phyloP scores from a whole-genome alignment of 1,140 invertebrate genomes.

The Drosophila erecta region DNA sequence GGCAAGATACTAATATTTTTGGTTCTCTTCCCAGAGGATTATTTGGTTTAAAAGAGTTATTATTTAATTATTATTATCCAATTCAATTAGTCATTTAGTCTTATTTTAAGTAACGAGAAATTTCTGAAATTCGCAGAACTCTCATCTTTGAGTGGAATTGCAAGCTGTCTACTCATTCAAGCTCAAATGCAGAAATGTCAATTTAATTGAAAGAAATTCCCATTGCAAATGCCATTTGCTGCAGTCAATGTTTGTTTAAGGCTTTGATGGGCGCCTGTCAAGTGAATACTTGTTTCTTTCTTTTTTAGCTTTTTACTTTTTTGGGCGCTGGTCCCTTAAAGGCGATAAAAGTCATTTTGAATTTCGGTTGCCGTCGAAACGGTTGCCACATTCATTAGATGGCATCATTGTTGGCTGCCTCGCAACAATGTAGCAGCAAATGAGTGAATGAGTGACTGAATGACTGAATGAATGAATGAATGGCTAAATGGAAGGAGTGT shows the following conservation, averaged over 20 bases:
- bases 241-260: conserved; percentile 53
- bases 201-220: conserved; percentile 75
- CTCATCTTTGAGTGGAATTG: conserved; percentile 4
- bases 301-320: not conserved
- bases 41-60: not conserved
- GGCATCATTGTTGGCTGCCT: conserved; percentile 53
- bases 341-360: conserved; percentile 49
- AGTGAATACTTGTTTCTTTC: not conserved
- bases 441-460: conserved; percentile 63
- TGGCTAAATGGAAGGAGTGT: conserved; percentile 12
- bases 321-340: conserved; percentile 29
- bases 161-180: conserved; percentile 5
- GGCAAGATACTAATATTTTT: not conserved
- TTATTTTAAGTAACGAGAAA: no score
- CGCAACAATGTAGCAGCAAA: conserved; percentile 74
- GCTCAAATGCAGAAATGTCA: conserved; percentile 48
- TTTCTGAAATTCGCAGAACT: not conserved
- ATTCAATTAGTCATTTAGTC: no score
- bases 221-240: conserved; percentile 51
- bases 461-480: conserved; percentile 49
- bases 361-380: conserved; percentile 52
- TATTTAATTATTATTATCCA: no score
- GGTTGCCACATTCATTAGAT: conserved; percentile 76
- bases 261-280: conserved; percentile 49
- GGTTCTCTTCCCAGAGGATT: no score